A percentile compares a stretch with the other conserved stretches of the same genome.
phyloP scores from a whole-genome alignment of 2,888 invertebrate genomes.

The Hydraecia micacea region DNA sequence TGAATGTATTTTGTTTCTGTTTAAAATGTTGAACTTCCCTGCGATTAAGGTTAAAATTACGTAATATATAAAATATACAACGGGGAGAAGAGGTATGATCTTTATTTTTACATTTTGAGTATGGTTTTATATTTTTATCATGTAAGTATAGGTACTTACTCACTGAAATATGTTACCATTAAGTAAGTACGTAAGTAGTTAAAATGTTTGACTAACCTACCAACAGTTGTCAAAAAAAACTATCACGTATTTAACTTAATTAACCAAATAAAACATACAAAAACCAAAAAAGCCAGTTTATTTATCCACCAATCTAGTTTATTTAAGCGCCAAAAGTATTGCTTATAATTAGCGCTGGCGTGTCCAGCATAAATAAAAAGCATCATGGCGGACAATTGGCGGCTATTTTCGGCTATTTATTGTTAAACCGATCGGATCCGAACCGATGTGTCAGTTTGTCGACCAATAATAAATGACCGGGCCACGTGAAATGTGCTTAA shows the following conservation, averaged over 20 bases:
- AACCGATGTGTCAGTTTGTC: conserved; percentile 64
- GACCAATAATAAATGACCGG: conserved; percentile 63
- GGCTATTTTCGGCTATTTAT: conserved; percentile 61
- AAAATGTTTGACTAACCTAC: neutral
- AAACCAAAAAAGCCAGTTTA: neutral
- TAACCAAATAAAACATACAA: conserved; percentile 11
- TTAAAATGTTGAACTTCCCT: conserved; percentile 44
- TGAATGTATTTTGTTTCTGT: conserved; percentile 24
- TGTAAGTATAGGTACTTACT: neutral
- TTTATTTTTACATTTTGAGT: neutral
- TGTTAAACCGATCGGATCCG: conserved; percentile 51
- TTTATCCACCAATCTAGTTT: conserved; percentile 34
- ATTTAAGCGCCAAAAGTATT: conserved; percentile 42
- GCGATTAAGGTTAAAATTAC: conserved; percentile 19
- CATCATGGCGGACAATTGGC: conserved; percentile 55
- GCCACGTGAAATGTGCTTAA: conserved; percentile 49
- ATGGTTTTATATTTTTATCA: neutral
- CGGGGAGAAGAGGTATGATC: neutral
- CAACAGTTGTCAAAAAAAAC: neutral
- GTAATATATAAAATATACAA: conserved; percentile 10
- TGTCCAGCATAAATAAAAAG: conserved; percentile 61
- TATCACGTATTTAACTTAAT: neutral
- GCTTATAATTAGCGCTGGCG: conserved; percentile 53
- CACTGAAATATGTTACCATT: neutral
- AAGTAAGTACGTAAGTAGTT: neutral